These are phyloP conservation scores for Hephaestus fuliginosus DNA, from an alignment of 2,797 vertebrate species.

Conservation along the genomic window DNA sequence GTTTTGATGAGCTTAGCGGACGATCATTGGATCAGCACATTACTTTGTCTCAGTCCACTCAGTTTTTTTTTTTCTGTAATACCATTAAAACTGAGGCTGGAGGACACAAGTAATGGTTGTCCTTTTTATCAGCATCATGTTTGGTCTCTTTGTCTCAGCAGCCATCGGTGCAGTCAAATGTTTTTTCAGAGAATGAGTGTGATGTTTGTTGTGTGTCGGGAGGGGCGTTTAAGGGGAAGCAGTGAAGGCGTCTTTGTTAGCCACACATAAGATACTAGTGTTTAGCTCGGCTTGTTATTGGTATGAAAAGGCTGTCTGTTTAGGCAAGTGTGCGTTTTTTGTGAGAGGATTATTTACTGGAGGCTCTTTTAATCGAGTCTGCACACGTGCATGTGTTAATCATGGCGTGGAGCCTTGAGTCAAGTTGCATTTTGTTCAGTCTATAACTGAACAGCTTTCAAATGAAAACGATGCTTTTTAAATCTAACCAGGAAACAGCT, in stretches of 20 bases:
- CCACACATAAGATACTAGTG: slow-evolving; percentile 75
- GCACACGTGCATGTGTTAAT: slow-evolving; percentile 31
- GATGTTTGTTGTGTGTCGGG: slow-evolving; percentile 77
- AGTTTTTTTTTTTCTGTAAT: slow-evolving; percentile 15
- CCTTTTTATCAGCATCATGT: slow-evolving; percentile 66
- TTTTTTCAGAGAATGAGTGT: slow-evolving; percentile 75
- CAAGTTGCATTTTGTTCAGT: slow-evolving; percentile 5
- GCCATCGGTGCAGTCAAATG: slow-evolving; percentile 63
- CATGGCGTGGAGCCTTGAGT: slow-evolving; percentile 17
- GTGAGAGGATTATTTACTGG: slow-evolving; percentile 62
- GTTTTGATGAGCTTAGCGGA: slow-evolving; percentile 5
- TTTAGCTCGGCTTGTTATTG: slow-evolving; percentile 66
- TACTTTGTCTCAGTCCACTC: slow-evolving; percentile 22
- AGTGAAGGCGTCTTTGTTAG: slow-evolving; percentile 80
- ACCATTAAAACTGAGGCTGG: slow-evolving; percentile 18
- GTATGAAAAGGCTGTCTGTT: slow-evolving; percentile 74
- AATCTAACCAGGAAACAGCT: not conserved
- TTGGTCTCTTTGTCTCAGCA: slow-evolving; percentile 72
- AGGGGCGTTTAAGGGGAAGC: slow-evolving; percentile 33
- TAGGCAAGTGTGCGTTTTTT: slow-evolving; percentile 46
- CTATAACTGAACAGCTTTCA: not conserved
- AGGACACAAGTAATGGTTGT: slow-evolving; percentile 34
- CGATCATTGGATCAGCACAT: slow-evolving; percentile 22
- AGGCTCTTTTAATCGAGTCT: slow-evolving; percentile 64
- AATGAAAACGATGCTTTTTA: not conserved